Conservation (phyloP, 2,888 invertebrate species). For the Mechanitis messenoides region DNA sequence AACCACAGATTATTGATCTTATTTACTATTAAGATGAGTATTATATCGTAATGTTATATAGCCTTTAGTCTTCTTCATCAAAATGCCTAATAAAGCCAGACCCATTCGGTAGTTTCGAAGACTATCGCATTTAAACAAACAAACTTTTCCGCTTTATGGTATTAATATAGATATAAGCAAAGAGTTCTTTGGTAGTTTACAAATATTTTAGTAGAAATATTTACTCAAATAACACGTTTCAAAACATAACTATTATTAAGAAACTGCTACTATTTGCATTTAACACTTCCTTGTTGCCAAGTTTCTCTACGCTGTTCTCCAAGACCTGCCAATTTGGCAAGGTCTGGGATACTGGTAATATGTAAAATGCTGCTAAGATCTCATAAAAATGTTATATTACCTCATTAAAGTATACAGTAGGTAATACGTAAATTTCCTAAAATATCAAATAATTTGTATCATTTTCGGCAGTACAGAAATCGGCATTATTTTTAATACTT, state of each 20-base stretch:
- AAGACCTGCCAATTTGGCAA: slow-evolving; percentile 6
- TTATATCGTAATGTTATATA: too few species aligned
- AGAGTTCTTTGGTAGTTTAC: too few species aligned
- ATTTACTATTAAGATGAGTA: too few species aligned
- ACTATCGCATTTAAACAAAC: too few species aligned
- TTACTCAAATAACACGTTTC: background rate
- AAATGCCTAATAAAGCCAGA: too few species aligned
- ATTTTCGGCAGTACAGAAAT: background rate
- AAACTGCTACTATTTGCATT: background rate
- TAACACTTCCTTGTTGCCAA: slow-evolving; percentile 1
- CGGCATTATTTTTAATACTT: background rate
- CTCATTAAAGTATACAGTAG: background rate
- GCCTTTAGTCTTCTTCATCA: too few species aligned
- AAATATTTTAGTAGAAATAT: background rate
- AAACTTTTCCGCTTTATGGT: too few species aligned
- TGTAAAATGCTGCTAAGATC: background rate
- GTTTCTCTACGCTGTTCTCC: background rate
- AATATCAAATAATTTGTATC: background rate
- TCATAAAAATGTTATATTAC: background rate
- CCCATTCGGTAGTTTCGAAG: too few species aligned
- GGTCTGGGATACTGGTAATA: background rate
- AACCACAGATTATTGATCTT: too few species aligned
- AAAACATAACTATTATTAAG: background rate
- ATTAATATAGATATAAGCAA: too few species aligned
- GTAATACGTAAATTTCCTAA: slow-evolving; percentile 2